These are phyloP conservation scores for Monopterus albus DNA, from an alignment of 2,113 vertebrate species.

Conservation along the genomic window DNA sequence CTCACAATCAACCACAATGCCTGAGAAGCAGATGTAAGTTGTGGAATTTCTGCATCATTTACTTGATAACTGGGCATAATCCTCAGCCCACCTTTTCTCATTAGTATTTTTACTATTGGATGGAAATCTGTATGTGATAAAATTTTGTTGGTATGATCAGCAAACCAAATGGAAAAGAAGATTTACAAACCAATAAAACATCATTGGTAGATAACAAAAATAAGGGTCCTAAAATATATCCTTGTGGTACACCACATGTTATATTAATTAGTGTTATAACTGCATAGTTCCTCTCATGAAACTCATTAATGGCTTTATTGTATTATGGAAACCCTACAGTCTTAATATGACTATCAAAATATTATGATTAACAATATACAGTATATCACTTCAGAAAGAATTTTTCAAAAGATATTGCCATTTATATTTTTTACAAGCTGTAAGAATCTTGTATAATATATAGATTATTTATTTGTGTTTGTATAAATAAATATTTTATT, in stretches of 20 bases:
- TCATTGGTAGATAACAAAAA: not conserved
- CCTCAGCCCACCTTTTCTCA: not conserved
- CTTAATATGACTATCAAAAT: not conserved
- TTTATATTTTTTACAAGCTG: not conserved
- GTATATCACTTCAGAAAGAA: too few relatives aligned
- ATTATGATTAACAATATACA: not conserved
- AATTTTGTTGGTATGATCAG: not conserved
- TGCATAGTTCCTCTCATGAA: not conserved
- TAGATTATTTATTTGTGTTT: not conserved
- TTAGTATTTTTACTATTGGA: not conserved
- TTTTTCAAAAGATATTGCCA: too few relatives aligned
- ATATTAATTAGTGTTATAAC: not conserved
- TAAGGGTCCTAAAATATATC: constrained; percentile 5
- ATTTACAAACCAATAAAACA: not conserved
- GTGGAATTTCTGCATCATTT: not conserved
- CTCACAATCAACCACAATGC: not conserved
- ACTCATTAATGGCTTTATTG: not conserved
- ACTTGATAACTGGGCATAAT: not conserved
- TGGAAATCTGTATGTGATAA: not conserved
- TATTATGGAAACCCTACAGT: not conserved
- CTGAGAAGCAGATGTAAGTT: not conserved
- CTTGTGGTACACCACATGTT: constrained; percentile 25
- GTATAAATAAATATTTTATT: too few relatives aligned
- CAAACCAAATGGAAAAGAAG: not conserved
- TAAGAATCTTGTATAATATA: not conserved